Evolutionary conservation across 2,888 invertebrate genomes (phyloP), one percentile per base, ranked within the genome.

Genomic region (Agrotis clavis): DNA sequence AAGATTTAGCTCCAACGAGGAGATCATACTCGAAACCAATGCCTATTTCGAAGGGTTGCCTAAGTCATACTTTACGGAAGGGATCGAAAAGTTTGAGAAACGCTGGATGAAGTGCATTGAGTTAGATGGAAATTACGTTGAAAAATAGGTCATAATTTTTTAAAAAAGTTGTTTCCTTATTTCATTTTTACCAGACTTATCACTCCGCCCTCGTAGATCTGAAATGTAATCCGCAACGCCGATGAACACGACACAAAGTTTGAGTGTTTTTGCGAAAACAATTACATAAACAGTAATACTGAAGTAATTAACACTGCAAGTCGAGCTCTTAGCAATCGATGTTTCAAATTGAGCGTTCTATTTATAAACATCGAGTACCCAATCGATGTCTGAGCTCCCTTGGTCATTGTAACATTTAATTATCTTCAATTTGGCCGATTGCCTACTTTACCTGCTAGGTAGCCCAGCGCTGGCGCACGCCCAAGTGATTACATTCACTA

Each of bases 371-470:
- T 78, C 79, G 82, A 84, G 82, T 86, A 88, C 84, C 91, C 90
- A 90, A 93, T 94, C 92, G 91, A 92, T 89, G 92, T 91, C 90
- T 92, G 90, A 89, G 92, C 89, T 90, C 91, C 85, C 90, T 92
- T 93, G 92, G 90, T 93, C 93, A 94, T 94, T 92, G 94, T 94
- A 93, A 93, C 93, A 93, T 95, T 94, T 95, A 94, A 95, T 95
- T 94, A 95, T 94, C 89, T 91, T 88, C 91, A 92, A 93, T 94
- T 95, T 96, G 96, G 96, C 95, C 70, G 90, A 92, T 91, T 94
- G 95, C 95, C 96, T 91, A 87, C 82, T 92, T 93, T 95, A 96
- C 95, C 95, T 96, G 95, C 87, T 94, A 94, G 95, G 95, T 94
- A 93, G 92, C 87, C 89, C 90, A 90, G 87, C 83, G 81, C 87